These are phyloP conservation scores for Cosmopolites sordidus DNA, from an alignment of 2,888 invertebrate genomes.

Conservation along the genomic window DNA sequence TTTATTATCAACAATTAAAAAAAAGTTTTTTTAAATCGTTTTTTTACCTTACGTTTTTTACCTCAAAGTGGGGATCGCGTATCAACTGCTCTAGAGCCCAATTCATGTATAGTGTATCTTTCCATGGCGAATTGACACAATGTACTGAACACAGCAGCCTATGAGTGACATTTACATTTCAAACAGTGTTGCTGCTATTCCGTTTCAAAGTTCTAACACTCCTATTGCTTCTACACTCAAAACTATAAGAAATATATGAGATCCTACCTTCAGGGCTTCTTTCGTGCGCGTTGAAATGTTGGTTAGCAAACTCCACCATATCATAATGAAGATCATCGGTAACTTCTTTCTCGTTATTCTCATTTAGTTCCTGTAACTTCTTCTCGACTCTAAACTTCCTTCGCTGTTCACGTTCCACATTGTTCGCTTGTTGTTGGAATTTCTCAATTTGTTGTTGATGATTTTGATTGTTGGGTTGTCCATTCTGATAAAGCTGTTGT, in stretches of 20 bases:
- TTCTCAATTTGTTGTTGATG: conserved; percentile 30
- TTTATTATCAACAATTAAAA: too few relatives aligned
- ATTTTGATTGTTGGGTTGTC: conserved; percentile 23
- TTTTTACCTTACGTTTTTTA: too few relatives aligned
- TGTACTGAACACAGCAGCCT: too few relatives aligned
- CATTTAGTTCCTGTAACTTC: conserved; percentile 77
- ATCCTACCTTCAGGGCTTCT: conserved; percentile 72
- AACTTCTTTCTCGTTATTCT: conserved; percentile 54
- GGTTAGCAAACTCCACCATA: conserved; percentile 89
- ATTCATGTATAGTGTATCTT: too few relatives aligned
- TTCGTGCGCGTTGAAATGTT: conserved; percentile 87
- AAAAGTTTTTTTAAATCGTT: too few relatives aligned
- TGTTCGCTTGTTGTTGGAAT: conserved; percentile 40
- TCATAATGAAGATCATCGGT: conserved; percentile 65
- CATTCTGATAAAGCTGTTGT: conserved; percentile 22
- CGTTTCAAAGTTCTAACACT: too few relatives aligned
- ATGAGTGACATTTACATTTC: too few relatives aligned
- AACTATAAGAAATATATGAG: background rate
- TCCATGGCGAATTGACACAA: too few relatives aligned
- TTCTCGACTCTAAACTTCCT: conserved; percentile 82
- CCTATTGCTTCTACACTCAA: background rate
- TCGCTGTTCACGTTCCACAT: conserved; percentile 68
- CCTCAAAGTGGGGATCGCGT: too few relatives aligned
- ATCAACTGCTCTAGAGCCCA: too few relatives aligned
- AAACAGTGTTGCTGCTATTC: too few relatives aligned